Evolutionary conservation across 2,888 invertebrate species (phyloP).

Genomic region (Panzeria rudis): DNA sequence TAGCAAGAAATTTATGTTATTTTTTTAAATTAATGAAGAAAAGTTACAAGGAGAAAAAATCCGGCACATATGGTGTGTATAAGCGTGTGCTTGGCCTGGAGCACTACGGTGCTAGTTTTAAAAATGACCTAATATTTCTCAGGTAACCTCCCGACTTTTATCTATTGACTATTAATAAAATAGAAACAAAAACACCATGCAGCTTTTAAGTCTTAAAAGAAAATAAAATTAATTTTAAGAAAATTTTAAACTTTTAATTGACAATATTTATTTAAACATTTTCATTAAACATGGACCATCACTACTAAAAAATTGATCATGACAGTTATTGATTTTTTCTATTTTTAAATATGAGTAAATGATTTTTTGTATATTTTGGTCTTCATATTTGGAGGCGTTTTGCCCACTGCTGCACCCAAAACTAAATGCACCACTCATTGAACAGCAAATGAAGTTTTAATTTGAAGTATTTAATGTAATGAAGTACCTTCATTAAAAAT

Average conservation of each 20-base stretch:
- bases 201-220: neutral
- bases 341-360: conserved; percentile 35
- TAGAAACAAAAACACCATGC: too few species aligned
- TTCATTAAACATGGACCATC: conserved; percentile 37
- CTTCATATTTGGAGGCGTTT: conserved; percentile 61
- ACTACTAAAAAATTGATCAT: neutral
- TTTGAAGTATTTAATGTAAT: conserved; percentile 32
- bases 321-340: conserved; percentile 37
- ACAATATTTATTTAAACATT: conserved; percentile 39
- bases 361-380: neutral
- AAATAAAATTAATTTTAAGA: neutral
- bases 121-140: too few species aligned
- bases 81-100: too few species aligned
- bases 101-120: too few species aligned
- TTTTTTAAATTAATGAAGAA: too few species aligned
- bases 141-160: too few species aligned
- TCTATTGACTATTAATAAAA: too few species aligned
- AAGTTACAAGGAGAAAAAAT: too few species aligned
- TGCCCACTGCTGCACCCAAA: conserved; percentile 71
- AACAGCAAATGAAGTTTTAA: conserved; percentile 57
- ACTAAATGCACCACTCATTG: conserved; percentile 34
- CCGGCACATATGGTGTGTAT: too few species aligned
- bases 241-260: conserved; percentile 20
- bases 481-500: conserved; percentile 56
- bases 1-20: too few species aligned